phyloP scores from a whole-genome alignment of 2,797 vertebrate species.

The Poecilia gillii region DNA sequence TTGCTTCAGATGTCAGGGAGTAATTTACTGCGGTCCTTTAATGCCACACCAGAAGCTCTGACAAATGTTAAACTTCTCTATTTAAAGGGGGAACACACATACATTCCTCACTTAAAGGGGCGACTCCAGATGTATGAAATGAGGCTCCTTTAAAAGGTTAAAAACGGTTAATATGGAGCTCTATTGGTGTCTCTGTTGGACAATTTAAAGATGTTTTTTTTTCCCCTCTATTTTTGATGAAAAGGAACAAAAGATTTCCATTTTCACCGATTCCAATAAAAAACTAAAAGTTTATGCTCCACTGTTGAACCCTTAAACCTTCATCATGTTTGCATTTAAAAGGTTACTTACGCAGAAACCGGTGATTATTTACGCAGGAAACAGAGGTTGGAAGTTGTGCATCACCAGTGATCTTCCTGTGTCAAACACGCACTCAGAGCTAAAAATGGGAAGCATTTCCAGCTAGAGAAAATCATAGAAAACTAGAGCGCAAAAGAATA shows the following conservation, averaged over 20 bases:
- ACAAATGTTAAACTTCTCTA: constrained; percentile 37
- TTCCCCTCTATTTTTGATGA: background rate
- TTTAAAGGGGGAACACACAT: background rate
- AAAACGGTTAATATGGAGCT: background rate
- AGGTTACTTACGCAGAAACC: background rate
- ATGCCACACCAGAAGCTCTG: constrained; percentile 35
- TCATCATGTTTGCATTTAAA: background rate
- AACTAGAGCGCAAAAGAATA: too few relatives aligned
- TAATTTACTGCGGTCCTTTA: constrained; percentile 39
- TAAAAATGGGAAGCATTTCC: background rate
- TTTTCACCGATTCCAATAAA: background rate
- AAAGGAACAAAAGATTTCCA: background rate
- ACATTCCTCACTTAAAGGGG: background rate
- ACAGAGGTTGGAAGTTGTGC: background rate
- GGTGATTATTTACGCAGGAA: background rate
- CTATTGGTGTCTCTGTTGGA: background rate
- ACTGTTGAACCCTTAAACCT: background rate
- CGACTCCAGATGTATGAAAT: background rate
- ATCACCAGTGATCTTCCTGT: background rate
- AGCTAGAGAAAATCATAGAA: too few relatives aligned
- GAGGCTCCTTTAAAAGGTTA: background rate
- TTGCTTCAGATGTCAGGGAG: constrained; percentile 56
- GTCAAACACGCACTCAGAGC: background rate
- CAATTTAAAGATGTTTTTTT: too few relatives aligned
- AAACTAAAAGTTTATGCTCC: background rate